Evolutionary conservation across 1,140 invertebrate species (phyloP).

Genomic region (Armadillidium nasatum): DNA sequence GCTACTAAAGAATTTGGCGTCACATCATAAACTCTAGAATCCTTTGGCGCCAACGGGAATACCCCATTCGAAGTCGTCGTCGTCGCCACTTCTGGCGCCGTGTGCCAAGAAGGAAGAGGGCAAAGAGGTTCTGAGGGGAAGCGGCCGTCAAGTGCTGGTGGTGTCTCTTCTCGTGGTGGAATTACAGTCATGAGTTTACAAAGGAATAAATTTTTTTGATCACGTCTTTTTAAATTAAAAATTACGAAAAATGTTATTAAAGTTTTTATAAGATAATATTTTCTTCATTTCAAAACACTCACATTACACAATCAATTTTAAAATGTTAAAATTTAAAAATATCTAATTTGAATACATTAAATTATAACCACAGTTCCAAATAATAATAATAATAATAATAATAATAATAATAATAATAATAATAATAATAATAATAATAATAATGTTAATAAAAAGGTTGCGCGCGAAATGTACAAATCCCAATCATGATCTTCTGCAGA

Average conservation of each 20-base stretch:
- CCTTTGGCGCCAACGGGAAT: background rate
- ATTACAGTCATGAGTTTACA: background rate
- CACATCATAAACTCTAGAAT: background rate
- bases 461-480: background rate
- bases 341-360: no score
- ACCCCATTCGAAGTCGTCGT: background rate
- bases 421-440: slow-evolving; percentile 21
- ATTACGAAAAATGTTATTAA: no score
- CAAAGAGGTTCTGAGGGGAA: background rate
- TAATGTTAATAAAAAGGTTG: background rate
- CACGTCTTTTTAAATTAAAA: no score
- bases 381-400: slow-evolving; percentile 26
- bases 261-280: no score
- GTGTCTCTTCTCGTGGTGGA: background rate
- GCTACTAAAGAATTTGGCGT: background rate
- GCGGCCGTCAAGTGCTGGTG: background rate
- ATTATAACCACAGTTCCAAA: no score
- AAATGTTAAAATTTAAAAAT: no score
- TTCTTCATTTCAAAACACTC: no score
- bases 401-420: slow-evolving; percentile 24
- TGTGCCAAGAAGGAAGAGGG: background rate
- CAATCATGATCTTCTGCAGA: background rate
- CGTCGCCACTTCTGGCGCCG: background rate
- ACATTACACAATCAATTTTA: no score
- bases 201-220: no score